Conservation (phyloP, 1,140 invertebrate species). For the Ridgeia piscesae region DNA sequence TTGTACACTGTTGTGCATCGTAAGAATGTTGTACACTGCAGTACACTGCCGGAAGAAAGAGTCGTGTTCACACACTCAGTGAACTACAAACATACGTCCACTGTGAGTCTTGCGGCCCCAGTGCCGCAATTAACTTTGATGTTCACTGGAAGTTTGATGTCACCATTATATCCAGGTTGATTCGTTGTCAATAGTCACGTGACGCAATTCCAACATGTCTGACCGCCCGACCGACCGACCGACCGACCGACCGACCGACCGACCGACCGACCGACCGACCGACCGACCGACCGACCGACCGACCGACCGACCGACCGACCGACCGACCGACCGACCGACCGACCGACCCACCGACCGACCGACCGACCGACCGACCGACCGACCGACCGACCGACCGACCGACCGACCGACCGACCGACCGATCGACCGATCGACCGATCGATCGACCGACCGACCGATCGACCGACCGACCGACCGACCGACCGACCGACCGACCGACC, state of each 20-base stretch:
- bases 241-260: too few species aligned
- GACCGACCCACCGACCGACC: background rate
- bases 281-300: too few species aligned
- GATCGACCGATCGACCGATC: background rate
- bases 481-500: background rate
- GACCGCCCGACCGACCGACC: background rate
- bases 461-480: background rate
- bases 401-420: background rate
- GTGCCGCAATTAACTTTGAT: background rate
- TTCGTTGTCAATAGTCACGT: background rate
- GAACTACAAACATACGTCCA: too few species aligned
- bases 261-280: too few species aligned
- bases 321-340: background rate
- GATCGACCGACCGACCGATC: background rate
- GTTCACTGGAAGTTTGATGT: background rate
- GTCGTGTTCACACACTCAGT: too few species aligned
- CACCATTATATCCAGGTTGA: background rate
- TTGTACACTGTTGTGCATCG: too few species aligned
- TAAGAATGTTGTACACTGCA: too few species aligned
- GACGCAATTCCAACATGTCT: background rate
- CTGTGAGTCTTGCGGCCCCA: too few species aligned
- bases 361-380: background rate
- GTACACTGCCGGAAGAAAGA: too few species aligned
- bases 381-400: constrained; percentile 1
- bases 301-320: too few species aligned